phyloP scores from a whole-genome alignment of 2,888 invertebrate species.

The Aphidius colemani region DNA sequence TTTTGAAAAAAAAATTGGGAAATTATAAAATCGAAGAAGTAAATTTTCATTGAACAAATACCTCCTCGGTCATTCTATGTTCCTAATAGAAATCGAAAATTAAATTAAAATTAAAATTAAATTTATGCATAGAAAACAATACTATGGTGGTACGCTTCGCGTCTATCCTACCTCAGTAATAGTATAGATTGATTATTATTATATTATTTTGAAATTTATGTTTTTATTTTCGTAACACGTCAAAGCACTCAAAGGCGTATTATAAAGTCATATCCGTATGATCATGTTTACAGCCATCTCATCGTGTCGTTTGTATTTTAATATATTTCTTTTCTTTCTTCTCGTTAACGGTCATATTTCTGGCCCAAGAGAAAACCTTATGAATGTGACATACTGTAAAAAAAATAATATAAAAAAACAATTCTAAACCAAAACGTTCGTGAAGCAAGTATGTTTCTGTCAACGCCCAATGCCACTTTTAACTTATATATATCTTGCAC shows the following conservation, averaged over 20 bases:
- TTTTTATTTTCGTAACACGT: constrained; percentile 17
- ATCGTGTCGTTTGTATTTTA: constrained; percentile 30
- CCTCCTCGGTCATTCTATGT: too few species aligned
- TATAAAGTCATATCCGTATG: constrained; percentile 27
- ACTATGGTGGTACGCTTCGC: too few species aligned
- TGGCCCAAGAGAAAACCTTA: constrained; percentile 40
- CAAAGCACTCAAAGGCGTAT: constrained; percentile 23
- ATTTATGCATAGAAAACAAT: too few species aligned
- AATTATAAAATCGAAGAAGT: too few species aligned
- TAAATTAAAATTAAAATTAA: too few species aligned
- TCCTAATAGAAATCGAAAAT: too few species aligned
- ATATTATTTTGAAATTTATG: too few species aligned
- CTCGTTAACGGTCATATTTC: constrained; percentile 49
- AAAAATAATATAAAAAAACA: constrained; percentile 9
- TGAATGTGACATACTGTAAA: constrained; percentile 14
- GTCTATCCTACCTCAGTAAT: too few species aligned
- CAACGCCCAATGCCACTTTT: constrained; percentile 37
- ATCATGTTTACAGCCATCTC: constrained; percentile 43
- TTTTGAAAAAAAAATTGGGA: too few species aligned
- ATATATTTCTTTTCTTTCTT: constrained; percentile 27
- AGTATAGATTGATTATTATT: too few species aligned
- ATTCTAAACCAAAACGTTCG: constrained; percentile 39
- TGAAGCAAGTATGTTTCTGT: constrained; percentile 51
- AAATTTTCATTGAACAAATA: too few species aligned
- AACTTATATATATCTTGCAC: neutral